A percentile compares a stretch with the other conserved stretches of the same genome.
Conservation (phyloP, 2,888 invertebrate genomes). For the Chromoteleia sp. region DNA sequence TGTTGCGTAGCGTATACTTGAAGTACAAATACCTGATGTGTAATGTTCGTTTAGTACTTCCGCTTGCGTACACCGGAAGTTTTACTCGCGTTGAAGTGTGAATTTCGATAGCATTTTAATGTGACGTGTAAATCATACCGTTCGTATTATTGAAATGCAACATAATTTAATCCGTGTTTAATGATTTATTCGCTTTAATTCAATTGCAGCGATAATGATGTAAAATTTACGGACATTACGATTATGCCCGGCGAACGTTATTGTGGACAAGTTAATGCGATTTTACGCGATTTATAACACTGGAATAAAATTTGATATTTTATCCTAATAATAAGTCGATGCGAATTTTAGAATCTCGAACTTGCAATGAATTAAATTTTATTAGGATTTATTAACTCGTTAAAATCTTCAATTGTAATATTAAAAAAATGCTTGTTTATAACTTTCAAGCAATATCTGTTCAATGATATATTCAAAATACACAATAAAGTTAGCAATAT, state of each 20-base stretch:
- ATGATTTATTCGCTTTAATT: constrained; percentile 57
- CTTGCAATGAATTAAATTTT: constrained; percentile 4
- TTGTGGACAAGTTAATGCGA: constrained; percentile 54
- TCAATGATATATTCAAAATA: constrained; percentile 1
- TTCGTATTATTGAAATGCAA: constrained; percentile 35
- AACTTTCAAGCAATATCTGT: too few species aligned
- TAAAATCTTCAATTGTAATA: too few species aligned
- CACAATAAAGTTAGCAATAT: too few species aligned
- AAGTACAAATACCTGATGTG: constrained; percentile 36
- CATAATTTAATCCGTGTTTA: constrained; percentile 49
- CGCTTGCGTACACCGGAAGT: constrained; percentile 47
- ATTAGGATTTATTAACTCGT: constrained; percentile 5
- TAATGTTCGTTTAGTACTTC: constrained; percentile 45
- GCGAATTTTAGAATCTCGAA: constrained; percentile 14
- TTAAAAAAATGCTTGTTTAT: not conserved
- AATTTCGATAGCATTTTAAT: constrained; percentile 45
- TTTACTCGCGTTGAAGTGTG: constrained; percentile 31
- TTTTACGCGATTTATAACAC: constrained; percentile 40
- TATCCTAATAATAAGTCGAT: constrained; percentile 32
- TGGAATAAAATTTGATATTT: constrained; percentile 36
- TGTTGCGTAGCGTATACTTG: constrained; percentile 15
- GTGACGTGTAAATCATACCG: constrained; percentile 32
- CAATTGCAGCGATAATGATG: constrained; percentile 47
- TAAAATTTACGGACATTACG: constrained; percentile 54
- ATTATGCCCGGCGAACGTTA: constrained; percentile 40